Evolutionary conservation across 2,113 vertebrate genomes (phyloP).

Genomic region (Prinia subflava): DNA sequence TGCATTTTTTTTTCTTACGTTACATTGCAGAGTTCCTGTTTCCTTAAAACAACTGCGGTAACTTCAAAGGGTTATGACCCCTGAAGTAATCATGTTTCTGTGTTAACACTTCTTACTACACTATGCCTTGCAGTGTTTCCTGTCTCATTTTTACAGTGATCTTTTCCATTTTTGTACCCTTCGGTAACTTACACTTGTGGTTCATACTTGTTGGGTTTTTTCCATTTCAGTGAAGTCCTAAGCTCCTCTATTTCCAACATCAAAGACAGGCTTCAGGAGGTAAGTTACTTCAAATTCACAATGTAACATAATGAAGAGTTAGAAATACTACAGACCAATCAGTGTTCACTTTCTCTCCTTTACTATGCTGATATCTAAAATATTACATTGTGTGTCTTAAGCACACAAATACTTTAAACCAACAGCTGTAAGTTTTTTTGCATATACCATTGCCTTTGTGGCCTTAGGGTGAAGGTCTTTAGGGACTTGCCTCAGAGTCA

Average conservation of each 20-base stretch:
- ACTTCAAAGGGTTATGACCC: neutral
- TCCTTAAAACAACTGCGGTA: neutral
- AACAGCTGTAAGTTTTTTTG: neutral
- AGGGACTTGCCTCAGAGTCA: neutral
- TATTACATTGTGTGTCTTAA: neutral
- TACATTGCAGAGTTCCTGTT: neutral
- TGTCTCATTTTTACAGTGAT: neutral
- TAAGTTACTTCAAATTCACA: constrained; percentile 70
- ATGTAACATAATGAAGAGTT: neutral
- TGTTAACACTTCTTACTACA: neutral
- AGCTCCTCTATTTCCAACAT: constrained; percentile 74
- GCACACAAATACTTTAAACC: neutral
- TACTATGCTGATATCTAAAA: neutral
- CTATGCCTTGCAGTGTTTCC: neutral
- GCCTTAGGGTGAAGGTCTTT: neutral
- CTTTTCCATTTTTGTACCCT: neutral
- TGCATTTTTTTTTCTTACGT: neutral
- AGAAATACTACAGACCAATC: neutral
- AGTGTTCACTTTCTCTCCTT: neutral
- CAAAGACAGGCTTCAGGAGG: constrained; percentile 79
- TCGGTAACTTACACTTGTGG: neutral
- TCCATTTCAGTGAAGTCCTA: constrained; percentile 79
- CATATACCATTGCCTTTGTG: neutral
- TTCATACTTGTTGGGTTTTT: neutral
- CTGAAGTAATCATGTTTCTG: neutral